A percentile compares a stretch with the other conserved stretches of the same genome.
Conservation (phyloP, 2,113 vertebrate species). For the Aplodontia rufa region DNA sequence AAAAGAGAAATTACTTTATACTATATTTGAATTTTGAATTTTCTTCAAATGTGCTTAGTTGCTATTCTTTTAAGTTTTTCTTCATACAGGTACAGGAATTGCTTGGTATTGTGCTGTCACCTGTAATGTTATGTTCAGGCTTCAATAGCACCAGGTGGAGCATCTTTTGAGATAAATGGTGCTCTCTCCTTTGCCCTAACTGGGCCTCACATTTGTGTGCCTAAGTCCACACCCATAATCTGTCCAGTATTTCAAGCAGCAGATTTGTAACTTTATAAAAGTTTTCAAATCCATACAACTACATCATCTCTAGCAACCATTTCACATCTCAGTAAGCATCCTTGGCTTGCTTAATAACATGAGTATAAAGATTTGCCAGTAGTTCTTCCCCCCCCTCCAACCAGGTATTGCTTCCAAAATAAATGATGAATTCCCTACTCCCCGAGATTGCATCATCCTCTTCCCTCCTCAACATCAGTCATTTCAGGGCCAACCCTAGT, state of each 20-base stretch:
- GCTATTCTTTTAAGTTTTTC: not conserved
- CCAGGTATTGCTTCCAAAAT: slow-evolving; percentile 70
- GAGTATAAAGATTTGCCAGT: slow-evolving; percentile 57
- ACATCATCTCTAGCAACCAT: slow-evolving; percentile 69
- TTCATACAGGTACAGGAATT: not conserved
- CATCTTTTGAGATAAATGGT: not conserved
- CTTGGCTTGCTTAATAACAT: slow-evolving; percentile 63
- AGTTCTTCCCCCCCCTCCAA: not conserved
- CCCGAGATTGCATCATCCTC: slow-evolving; percentile 64
- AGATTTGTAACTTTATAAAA: slow-evolving; percentile 52
- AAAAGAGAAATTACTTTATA: not conserved
- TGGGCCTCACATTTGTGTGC: not conserved
- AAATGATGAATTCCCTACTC: slow-evolving; percentile 62
- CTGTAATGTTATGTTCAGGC: not conserved
- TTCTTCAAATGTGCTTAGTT: not conserved
- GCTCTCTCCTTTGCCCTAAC: not conserved
- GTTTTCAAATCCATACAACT: slow-evolving; percentile 44
- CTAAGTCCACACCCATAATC: not conserved
- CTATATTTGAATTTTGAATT: not conserved
- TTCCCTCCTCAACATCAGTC: slow-evolving; percentile 44
- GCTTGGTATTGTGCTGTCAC: not conserved
- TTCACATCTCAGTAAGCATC: slow-evolving; percentile 66
- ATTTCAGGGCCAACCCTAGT: slow-evolving; percentile 55
- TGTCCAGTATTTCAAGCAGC: slow-evolving; percentile 17
- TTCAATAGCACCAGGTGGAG: not conserved